A percentile compares a stretch with the other conserved stretches of the same genome.
Evolutionary conservation across 1,140 invertebrate genomes (phyloP).

Genomic region (Pogonus chalceus): DNA sequence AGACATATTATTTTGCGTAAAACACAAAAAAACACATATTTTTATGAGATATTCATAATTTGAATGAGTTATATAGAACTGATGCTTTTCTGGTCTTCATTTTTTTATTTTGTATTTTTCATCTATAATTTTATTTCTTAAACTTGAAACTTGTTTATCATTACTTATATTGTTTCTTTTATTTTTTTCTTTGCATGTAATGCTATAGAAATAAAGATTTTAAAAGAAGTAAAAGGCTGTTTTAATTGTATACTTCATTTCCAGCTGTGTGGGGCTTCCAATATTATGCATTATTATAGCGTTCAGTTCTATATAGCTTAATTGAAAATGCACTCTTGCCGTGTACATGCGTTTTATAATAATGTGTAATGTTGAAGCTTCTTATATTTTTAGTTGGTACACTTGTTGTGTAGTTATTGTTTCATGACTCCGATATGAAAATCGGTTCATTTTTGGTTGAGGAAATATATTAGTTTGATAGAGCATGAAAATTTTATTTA

Average conservation of each 20-base stretch:
- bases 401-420: too few relatives aligned
- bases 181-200: neutral
- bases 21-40: neutral
- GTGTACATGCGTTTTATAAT: neutral
- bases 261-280: neutral
- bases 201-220: neutral
- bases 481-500: too few relatives aligned
- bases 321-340: neutral
- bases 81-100: constrained; percentile 14
- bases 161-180: too few relatives aligned
- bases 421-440: too few relatives aligned
- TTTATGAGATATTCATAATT: too few relatives aligned
- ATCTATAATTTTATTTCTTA: constrained; percentile 1
- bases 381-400: neutral
- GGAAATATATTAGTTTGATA: too few relatives aligned
- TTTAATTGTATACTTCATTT: constrained; percentile 3
- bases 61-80: constrained; percentile 35
- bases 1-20: neutral
- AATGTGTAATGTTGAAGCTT: neutral
- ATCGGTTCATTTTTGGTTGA: too few relatives aligned
- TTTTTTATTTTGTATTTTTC: neutral
- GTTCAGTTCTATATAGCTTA: constrained; percentile 36
- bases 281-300: constrained; percentile 11
- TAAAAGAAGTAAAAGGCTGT: neutral
- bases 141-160: too few relatives aligned